Base-by-base conservation (phyloP, 2,888 invertebrate species). In the Zhuqinia jingwanae region DNA sequence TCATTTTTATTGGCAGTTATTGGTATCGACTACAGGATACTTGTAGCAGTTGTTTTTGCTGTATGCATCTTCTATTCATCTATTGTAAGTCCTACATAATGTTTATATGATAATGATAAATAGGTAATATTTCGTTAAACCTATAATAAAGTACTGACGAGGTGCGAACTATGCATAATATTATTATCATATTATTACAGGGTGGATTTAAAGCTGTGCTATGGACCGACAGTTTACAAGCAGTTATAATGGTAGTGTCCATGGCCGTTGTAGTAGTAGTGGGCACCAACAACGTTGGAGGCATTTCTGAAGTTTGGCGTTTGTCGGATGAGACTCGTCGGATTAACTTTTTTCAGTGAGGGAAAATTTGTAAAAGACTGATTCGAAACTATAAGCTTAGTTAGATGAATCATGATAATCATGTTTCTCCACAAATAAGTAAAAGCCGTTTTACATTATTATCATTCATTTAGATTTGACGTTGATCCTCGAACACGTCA, bases 31-130 rank as follows among this genome's bases (percentile, higher is more conserved):
- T 88, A 88, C 65, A 77, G 88, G n/a, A 86, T 90, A 47, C 65
- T 89, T 2, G 88, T 89, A 8, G 90, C 89, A 0, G 68, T 90
- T 0, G 87, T 91, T n/a, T 91, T 91, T 53, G 47, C 81, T n/a
- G 89, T 90, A 6, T 91, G 91, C 73, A 90, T 91, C 25, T 90
- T 90, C 60, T 91, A 91, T 73, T 90, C 90, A 3, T 88, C 91
- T 0, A 77, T 91, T 65, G 89, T 89, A 88, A 87, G 88, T 75
- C 36, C 36, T 36, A 36, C 36, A n/a, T n/a, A n/a, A n/a, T n/a
- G n/a, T n/a, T n/a, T n/a, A n/a, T n/a, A n/a, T n/a, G n/a, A n/a
- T n/a, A n/a, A n/a, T n/a, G n/a, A n/a, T n/a, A n/a, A n/a, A n/a
- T n/a, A n/a, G n/a, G n/a, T n/a, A n/a, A n/a, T n/a, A n/a, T n/a